Conservation (phyloP, 2,797 vertebrate species). For the Pantherophis vulpinus region DNA sequence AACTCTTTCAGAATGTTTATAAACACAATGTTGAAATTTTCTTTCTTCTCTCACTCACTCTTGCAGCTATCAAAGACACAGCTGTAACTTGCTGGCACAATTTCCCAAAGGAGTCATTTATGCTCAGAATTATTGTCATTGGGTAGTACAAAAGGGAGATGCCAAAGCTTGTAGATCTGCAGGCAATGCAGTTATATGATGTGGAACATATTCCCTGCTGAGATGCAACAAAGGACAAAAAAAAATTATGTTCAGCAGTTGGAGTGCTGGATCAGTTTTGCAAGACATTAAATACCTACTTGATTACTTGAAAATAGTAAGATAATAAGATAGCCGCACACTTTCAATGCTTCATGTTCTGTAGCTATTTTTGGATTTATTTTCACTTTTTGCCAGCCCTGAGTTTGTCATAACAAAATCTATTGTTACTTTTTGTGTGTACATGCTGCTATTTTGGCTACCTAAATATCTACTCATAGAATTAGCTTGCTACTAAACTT, state of each 20-base stretch:
- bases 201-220: background rate
- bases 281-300: slow-evolving; percentile 3
- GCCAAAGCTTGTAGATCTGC: background rate
- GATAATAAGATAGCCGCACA: background rate
- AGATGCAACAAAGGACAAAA: background rate
- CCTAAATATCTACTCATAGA: background rate
- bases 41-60: accelerated
- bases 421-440: background rate
- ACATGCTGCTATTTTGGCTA: background rate
- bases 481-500: background rate
- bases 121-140: slow-evolving; percentile 24
- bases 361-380: background rate
- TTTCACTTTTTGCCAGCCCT: background rate
- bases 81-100: background rate
- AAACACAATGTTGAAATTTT: slow-evolving; percentile 6
- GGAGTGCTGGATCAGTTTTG: background rate
- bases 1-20: background rate
- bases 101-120: background rate
- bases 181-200: background rate
- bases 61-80: slow-evolving; percentile 6
- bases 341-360: background rate
- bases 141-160: background rate
- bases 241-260: background rate
- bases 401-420: background rate
- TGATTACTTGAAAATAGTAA: background rate